Conservation (phyloP, 2,888 invertebrate species). For the Macaria liturata region DNA sequence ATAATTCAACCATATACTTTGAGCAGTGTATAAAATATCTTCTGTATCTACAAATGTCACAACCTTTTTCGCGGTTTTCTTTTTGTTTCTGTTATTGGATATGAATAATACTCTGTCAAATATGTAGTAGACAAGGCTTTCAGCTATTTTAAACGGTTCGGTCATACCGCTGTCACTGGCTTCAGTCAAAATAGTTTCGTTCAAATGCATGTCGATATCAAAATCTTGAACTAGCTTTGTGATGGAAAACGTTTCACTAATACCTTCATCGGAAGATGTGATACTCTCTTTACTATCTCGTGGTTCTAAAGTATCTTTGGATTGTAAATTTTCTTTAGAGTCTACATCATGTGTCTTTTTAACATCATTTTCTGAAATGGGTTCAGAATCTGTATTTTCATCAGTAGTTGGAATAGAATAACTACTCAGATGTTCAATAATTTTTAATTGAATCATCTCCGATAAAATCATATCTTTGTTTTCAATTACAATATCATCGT, state of each 20-base stretch:
- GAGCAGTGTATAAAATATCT: constrained; percentile 67
- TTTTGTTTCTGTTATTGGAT: constrained; percentile 46
- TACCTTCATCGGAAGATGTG: constrained; percentile 10
- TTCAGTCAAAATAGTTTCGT: constrained; percentile 57
- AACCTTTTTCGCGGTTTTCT: constrained; percentile 49
- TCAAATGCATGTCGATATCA: constrained; percentile 48
- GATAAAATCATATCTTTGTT: no score
- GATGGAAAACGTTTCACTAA: constrained; percentile 58
- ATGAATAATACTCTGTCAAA: constrained; percentile 57
- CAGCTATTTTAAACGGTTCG: constrained; percentile 53
- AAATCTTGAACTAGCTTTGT: constrained; percentile 60
- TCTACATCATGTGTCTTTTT: background rate
- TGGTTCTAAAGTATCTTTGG: constrained; percentile 3
- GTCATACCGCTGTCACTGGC: constrained; percentile 49
- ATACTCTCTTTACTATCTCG: constrained; percentile 14
- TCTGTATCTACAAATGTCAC: constrained; percentile 68
- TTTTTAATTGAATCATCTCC: no score
- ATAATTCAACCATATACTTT: constrained; percentile 44
- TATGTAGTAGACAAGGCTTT: constrained; percentile 66
- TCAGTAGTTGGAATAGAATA: background rate
- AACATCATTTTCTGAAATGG: background rate
- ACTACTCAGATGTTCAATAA: no score
- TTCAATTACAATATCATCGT: no score
- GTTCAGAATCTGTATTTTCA: no score
- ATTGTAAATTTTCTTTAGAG: constrained; percentile 7